phyloP scores from a whole-genome alignment of 1,140 invertebrate genomes.

The Atta texana region DNA sequence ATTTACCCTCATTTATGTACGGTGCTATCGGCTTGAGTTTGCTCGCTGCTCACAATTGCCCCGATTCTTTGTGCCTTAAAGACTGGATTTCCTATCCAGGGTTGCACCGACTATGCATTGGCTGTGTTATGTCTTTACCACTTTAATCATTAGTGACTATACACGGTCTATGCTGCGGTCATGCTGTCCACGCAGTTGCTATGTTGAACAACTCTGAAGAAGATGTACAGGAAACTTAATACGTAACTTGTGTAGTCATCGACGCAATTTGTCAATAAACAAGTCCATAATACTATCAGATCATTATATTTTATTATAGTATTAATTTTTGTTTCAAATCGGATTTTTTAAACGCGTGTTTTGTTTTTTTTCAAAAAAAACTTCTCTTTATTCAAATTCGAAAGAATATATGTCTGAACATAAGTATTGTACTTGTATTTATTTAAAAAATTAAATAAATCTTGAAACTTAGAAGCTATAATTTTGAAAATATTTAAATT shows the following conservation, averaged over 20 bases:
- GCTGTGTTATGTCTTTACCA: constrained; percentile 18
- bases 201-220: constrained; percentile 39
- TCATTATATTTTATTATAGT: background rate
- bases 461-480: background rate
- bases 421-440: background rate
- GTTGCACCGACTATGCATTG: constrained; percentile 28
- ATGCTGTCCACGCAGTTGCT: constrained; percentile 12
- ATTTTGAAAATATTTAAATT: background rate
- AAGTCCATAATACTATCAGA: background rate
- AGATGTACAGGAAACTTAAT: constrained; percentile 24
- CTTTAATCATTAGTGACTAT: constrained; percentile 29
- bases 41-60: constrained; percentile 53
- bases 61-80: constrained; percentile 63
- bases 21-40: constrained; percentile 48
- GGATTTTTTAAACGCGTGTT: background rate
- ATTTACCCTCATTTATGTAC: constrained; percentile 32
- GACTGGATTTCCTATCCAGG: constrained; percentile 46
- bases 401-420: background rate
- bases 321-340: background rate
- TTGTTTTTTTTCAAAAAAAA: background rate
- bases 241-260: background rate
- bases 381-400: background rate
- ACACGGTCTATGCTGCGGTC: constrained; percentile 27
- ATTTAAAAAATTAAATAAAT: background rate
- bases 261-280: background rate